Evolutionary conservation across 2,113 vertebrate species (phyloP).

Genomic region (Catagonus wagneri): DNA sequence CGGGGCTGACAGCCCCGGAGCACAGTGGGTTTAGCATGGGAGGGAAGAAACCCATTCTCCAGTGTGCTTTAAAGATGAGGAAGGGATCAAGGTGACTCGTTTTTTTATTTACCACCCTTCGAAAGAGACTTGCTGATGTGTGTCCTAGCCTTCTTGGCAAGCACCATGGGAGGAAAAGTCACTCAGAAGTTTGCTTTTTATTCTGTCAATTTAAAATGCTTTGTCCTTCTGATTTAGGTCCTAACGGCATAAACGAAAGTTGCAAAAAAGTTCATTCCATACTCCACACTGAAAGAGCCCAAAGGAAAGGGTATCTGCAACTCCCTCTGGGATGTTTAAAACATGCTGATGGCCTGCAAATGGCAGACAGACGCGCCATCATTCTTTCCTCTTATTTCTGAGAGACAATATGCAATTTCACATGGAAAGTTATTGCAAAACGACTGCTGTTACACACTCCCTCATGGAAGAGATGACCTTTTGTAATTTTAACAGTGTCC

Average conservation of each 20-base stretch:
- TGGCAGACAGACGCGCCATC: neutral
- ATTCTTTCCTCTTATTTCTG: neutral
- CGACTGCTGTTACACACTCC: neutral
- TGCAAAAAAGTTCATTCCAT: constrained; percentile 58
- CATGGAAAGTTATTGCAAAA: neutral
- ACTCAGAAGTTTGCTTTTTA: constrained; percentile 69
- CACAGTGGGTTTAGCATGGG: constrained; percentile 62
- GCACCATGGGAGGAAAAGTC: constrained; percentile 18
- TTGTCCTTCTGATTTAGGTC: constrained; percentile 70
- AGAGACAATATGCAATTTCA: constrained; percentile 35
- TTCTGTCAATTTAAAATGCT: constrained; percentile 52
- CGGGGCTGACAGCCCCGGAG: constrained; percentile 79
- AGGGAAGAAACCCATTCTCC: constrained; percentile 71
- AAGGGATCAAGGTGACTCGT: constrained; percentile 56
- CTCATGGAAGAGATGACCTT: neutral
- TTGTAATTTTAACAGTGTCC: constrained; percentile 56
- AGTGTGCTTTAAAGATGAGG: constrained; percentile 81
- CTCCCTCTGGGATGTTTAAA: constrained; percentile 42
- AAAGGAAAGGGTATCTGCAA: constrained; percentile 39
- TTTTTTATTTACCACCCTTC: constrained; percentile 51
- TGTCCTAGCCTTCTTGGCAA: constrained; percentile 59
- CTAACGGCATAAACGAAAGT: constrained; percentile 66
- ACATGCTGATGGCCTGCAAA: neutral
- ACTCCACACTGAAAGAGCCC: constrained; percentile 36
- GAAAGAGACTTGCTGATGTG: constrained; percentile 61